A percentile compares a stretch with the other conserved stretches of the same genome.
Conservation (phyloP, 1,140 invertebrate species). For the Brachionus sp. region DNA sequence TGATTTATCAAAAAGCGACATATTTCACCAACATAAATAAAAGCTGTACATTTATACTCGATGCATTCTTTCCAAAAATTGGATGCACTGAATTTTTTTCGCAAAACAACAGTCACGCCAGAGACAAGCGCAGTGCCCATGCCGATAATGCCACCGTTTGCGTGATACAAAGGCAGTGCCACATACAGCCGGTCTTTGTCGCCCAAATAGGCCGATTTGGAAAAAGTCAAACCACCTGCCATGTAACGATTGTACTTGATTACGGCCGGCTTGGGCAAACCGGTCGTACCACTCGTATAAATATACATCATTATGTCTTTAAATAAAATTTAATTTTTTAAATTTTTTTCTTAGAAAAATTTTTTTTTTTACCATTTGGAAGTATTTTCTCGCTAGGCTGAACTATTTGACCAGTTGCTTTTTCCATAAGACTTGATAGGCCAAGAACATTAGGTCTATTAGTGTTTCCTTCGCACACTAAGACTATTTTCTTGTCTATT, state of each 20-base stretch:
- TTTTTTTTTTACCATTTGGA: background rate
- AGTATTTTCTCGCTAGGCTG: background rate
- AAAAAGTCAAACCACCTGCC: background rate
- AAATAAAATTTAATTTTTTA: background rate
- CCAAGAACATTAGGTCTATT: background rate
- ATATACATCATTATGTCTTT: constrained; percentile 65
- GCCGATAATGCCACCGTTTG: constrained; percentile 73
- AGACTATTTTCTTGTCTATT: background rate
- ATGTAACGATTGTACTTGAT: constrained; percentile 43
- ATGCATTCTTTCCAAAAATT: constrained; percentile 90
- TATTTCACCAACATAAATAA: constrained; percentile 90
- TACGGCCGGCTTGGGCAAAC: constrained; percentile 70
- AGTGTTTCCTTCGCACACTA: background rate
- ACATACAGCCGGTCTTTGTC: constrained; percentile 75
- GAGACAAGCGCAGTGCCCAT: constrained; percentile 66
- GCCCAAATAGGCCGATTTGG: background rate
- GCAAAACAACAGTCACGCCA: constrained; percentile 78
- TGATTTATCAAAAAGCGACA: constrained; percentile 92
- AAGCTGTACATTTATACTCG: constrained; percentile 85
- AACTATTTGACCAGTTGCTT: background rate
- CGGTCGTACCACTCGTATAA: constrained; percentile 87
- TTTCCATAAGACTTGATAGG: background rate
- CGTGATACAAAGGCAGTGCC: constrained; percentile 86
- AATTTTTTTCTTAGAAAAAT: background rate
- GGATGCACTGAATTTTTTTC: constrained; percentile 90